These are phyloP conservation scores for Pogoniulus pusillus DNA, from an alignment of 2,797 vertebrate genomes.

Conservation along the genomic window DNA sequence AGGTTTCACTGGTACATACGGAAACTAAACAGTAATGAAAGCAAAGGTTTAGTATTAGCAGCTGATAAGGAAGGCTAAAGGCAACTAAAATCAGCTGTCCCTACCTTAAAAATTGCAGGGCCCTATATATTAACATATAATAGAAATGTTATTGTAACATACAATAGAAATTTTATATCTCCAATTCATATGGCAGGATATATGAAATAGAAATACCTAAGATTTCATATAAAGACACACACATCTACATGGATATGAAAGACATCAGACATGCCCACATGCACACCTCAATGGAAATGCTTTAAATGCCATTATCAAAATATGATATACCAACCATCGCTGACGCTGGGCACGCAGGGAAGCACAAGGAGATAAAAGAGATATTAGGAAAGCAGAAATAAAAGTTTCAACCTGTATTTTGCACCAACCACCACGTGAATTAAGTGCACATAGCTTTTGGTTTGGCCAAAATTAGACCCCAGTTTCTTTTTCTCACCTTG, in stretches of 20 bases:
- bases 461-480: not conserved
- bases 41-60: not conserved
- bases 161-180: too few species aligned
- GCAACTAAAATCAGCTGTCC: not conserved
- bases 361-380: constrained; percentile 72
- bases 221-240: not conserved
- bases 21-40: not conserved
- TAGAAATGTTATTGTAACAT: too few species aligned
- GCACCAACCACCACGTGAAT: not conserved
- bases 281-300: not conserved
- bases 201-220: not conserved
- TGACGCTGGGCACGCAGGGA: constrained; percentile 86
- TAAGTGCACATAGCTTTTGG: not conserved
- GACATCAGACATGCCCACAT: not conserved
- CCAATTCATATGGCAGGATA: not conserved
- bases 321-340: constrained; percentile 93
- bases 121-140: not conserved
- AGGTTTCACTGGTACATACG: not conserved
- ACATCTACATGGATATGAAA: not conserved
- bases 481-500: too few species aligned
- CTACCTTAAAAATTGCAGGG: not conserved
- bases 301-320: constrained; percentile 52
- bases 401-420: not conserved
- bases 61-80: not conserved
- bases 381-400: constrained; percentile 36